A percentile compares a stretch with the other conserved stretches of the same genome.
Conservation (phyloP, 1,140 invertebrate species). For the Aphaenogaster rudis region DNA sequence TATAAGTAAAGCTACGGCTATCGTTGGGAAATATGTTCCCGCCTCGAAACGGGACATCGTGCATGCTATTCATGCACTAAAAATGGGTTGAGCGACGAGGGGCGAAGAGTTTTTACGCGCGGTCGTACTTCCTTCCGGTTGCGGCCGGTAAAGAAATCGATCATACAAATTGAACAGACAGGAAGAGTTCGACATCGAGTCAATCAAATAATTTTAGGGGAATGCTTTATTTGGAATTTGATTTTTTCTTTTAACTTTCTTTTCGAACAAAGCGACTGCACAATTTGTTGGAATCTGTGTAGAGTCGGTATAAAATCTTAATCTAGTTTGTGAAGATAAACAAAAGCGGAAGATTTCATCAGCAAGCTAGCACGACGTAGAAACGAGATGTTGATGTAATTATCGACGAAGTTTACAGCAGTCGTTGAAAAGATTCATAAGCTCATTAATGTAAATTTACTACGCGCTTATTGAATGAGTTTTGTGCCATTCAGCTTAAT, state of each 20-base stretch:
- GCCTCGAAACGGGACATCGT: neutral
- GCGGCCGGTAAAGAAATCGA: conserved; percentile 3
- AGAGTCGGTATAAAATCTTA: neutral
- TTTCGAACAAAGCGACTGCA: neutral
- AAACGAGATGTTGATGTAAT: conserved; percentile 39
- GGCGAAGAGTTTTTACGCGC: conserved; percentile 9
- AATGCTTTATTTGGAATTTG: neutral
- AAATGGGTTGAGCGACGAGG: neutral
- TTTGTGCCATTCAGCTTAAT: neutral
- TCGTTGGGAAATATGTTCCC: neutral
- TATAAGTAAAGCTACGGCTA: neutral
- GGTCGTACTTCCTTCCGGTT: conserved; percentile 68
- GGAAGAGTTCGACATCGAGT: neutral
- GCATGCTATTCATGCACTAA: conserved; percentile 15
- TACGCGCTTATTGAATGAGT: neutral
- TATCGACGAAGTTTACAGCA: conserved; percentile 3
- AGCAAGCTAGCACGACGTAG: neutral
- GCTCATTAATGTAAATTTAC: conserved; percentile 10
- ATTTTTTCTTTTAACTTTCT: neutral
- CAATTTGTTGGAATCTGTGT: neutral
- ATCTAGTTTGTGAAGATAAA: neutral
- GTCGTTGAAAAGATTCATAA: conserved; percentile 27
- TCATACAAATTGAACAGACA: neutral
- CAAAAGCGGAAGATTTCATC: neutral
- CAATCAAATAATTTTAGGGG: neutral